A percentile compares a stretch with the other conserved stretches of the same genome.
Evolutionary conservation across 2,797 vertebrate species (phyloP).

Genomic region (Bovichtus variegatus): DNA sequence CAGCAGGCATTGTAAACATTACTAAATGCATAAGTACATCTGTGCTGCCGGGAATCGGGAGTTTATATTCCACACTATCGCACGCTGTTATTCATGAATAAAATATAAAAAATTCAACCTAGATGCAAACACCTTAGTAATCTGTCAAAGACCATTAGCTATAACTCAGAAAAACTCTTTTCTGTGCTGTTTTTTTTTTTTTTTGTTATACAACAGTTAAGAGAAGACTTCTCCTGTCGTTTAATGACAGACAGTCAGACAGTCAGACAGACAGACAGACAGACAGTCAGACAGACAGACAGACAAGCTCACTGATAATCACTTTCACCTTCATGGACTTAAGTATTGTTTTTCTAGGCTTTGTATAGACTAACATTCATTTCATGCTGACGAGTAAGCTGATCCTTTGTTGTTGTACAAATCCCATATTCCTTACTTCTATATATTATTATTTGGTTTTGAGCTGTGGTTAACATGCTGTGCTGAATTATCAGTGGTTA

Average conservation of each 20-base stretch:
- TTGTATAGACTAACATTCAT: background rate
- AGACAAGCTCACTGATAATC: background rate
- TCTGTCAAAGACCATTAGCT: slow-evolving; percentile 29
- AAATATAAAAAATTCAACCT: slow-evolving; percentile 31
- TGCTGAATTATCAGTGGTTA: background rate
- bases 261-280: background rate
- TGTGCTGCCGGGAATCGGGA: slow-evolving; percentile 18
- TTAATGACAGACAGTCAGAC: slow-evolving; percentile 3
- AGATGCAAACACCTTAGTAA: slow-evolving; percentile 25
- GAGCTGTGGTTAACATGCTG: background rate
- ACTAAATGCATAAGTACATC: slow-evolving; percentile 22
- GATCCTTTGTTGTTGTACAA: slow-evolving; percentile 18
- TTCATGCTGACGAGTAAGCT: slow-evolving; percentile 9
- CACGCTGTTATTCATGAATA: slow-evolving; percentile 44
- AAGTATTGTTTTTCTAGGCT: slow-evolving; percentile 2
- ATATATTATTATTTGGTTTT: slow-evolving; percentile 10
- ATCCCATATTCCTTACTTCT: slow-evolving; percentile 27
- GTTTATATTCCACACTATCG: slow-evolving; percentile 19
- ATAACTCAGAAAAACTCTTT: slow-evolving; percentile 1
- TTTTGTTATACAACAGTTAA: background rate
- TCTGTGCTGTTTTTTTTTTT: background rate
- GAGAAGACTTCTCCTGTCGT: no score
- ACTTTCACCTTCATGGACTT: slow-evolving; percentile 7
- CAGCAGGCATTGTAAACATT: slow-evolving; percentile 26
- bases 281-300: slow-evolving; percentile 9